A percentile compares a stretch with the other conserved stretches of the same genome.
Conservation (phyloP, 2,888 invertebrate species). For the Eumacrocentrus americanus region DNA sequence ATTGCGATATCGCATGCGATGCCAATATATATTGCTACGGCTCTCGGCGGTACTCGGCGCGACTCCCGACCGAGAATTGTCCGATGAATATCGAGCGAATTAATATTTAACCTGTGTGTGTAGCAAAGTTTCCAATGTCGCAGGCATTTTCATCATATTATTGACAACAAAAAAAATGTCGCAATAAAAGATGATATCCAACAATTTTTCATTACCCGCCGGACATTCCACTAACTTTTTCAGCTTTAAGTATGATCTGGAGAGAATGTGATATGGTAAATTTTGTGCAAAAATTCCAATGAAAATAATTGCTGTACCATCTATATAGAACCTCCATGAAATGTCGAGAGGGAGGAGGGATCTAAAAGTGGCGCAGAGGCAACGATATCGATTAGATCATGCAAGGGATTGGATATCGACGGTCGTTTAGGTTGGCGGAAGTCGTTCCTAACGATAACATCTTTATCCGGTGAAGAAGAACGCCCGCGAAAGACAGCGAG, state of each 20-base stretch:
- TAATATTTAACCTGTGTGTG: conserved; percentile 26
- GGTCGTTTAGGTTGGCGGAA: conserved; percentile 25
- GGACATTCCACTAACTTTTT: too few relatives aligned
- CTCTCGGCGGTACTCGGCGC: conserved; percentile 6
- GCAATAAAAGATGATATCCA: neutral
- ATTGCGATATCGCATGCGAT: conserved; percentile 54
- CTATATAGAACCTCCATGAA: too few relatives aligned
- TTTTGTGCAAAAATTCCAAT: too few relatives aligned
- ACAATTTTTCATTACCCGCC: conserved; percentile 4
- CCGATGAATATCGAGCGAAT: conserved; percentile 20
- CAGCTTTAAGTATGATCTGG: too few relatives aligned
- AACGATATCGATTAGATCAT: conserved; percentile 28
- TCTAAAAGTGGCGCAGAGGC: conserved; percentile 8
- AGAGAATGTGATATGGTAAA: too few relatives aligned
- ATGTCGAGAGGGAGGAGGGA: neutral
- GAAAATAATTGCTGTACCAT: too few relatives aligned
- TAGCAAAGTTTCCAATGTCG: conserved; percentile 1
- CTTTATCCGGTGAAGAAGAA: conserved; percentile 22
- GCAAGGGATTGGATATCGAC: conserved; percentile 23
- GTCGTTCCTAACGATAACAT: conserved; percentile 28
- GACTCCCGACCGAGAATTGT: conserved; percentile 7
- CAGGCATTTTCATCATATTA: neutral
- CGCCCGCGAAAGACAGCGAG: conserved; percentile 9
- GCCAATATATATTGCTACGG: conserved; percentile 31
- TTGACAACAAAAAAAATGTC: neutral